Conservation (phyloP, 2,797 vertebrate species). For the Pampus argenteus region DNA sequence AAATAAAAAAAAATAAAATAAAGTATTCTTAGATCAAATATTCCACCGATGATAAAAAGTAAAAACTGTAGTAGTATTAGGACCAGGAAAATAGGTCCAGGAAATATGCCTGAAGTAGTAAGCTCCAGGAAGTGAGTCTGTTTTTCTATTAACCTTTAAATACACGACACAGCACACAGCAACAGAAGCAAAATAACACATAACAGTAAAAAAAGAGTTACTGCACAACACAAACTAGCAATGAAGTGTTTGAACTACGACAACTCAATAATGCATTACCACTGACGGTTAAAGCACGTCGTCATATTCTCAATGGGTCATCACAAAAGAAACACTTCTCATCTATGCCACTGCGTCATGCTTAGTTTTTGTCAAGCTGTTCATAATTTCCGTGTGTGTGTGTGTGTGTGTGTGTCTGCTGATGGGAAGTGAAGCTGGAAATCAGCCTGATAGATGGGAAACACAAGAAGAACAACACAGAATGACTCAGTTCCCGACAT, state of each 20-base stretch:
- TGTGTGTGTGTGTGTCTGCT: constrained; percentile 17
- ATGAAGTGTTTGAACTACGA: constrained; percentile 55
- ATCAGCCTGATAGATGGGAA: constrained; percentile 45
- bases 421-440: constrained; percentile 56
- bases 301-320: constrained; percentile 59
- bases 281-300: constrained; percentile 51
- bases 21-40: background rate
- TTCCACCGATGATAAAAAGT: background rate
- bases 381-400: constrained; percentile 18
- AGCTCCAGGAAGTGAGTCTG: background rate
- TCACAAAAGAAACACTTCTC: constrained; percentile 55
- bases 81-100: background rate
- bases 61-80: background rate
- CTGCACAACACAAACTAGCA: constrained; percentile 31
- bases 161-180: background rate
- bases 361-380: constrained; percentile 42
- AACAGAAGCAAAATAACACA: constrained; percentile 18
- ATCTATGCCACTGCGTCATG: constrained; percentile 38
- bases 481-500: constrained; percentile 53
- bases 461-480: constrained; percentile 33
- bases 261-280: constrained; percentile 60
- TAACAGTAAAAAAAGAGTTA: constrained; percentile 26
- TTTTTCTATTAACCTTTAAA: background rate
- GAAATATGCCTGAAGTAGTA: too few species aligned
- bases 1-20: background rate